phyloP scores from a whole-genome alignment of 2,113 vertebrate genomes.

The Tachuris rubrigastra region DNA sequence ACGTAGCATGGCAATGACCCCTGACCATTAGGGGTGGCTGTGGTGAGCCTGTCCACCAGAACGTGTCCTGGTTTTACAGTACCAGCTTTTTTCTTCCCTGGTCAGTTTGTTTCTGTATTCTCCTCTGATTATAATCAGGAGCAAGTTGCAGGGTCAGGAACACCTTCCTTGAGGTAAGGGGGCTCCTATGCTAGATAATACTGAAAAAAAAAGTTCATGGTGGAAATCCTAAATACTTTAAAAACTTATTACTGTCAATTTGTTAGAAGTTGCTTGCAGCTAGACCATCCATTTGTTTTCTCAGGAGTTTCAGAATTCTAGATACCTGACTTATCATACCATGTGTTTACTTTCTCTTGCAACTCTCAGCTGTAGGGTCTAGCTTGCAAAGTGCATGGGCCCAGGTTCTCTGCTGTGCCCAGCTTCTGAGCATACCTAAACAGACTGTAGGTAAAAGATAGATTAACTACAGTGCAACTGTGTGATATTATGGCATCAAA shows the following conservation, averaged over 20 bases:
- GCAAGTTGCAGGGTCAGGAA: not conserved
- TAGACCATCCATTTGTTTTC: not conserved
- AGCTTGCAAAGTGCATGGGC: accelerated
- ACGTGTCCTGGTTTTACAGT: not conserved
- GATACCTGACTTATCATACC: not conserved
- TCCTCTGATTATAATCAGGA: not conserved
- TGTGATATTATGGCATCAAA: not conserved
- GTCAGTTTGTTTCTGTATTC: not conserved
- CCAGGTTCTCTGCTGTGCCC: not conserved
- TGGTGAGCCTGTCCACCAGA: not conserved
- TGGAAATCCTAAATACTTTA: not conserved
- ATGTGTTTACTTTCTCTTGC: not conserved
- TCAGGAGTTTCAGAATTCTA: not conserved
- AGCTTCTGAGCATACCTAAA: not conserved
- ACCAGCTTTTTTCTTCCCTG: not conserved
- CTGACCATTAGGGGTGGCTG: not conserved
- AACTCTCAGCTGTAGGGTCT: not conserved
- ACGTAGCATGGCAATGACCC: not conserved
- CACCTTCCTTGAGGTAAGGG: not conserved
- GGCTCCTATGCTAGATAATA: not conserved
- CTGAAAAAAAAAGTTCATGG: not conserved
- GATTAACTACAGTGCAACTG: not conserved
- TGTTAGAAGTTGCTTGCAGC: not conserved
- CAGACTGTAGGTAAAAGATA: not conserved
- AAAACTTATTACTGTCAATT: not conserved